phyloP scores from a whole-genome alignment of 2,888 invertebrate species.

The Timandra comae region DNA sequence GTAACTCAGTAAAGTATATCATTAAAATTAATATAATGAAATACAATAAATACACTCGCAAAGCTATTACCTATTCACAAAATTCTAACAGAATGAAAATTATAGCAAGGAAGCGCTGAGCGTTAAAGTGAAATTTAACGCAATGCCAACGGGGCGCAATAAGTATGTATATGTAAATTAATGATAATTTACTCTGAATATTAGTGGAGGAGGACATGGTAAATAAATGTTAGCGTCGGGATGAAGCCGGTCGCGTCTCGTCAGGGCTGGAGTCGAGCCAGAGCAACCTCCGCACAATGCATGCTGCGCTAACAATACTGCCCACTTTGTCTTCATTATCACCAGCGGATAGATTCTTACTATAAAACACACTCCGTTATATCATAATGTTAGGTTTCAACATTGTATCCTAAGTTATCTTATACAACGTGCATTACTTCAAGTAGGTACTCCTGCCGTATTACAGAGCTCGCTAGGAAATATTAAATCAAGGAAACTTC shows the following conservation, averaged over 20 bases:
- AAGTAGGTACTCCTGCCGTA: too few species aligned
- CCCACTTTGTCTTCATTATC: conserved; percentile 48
- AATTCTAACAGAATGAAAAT: conserved; percentile 14
- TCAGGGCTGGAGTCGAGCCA: conserved; percentile 37
- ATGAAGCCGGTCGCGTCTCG: conserved; percentile 21
- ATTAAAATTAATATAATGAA: too few species aligned
- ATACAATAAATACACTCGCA: too few species aligned
- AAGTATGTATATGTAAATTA: conserved; percentile 30
- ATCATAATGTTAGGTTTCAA: too few species aligned
- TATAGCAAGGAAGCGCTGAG: conserved; percentile 13
- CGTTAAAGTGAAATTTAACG: conserved; percentile 17
- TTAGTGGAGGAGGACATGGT: conserved; percentile 31
- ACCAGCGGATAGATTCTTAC: conserved; percentile 14
- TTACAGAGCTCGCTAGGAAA: too few species aligned
- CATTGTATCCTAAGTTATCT: too few species aligned
- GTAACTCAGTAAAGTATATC: too few species aligned
- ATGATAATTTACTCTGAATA: conserved; percentile 33
- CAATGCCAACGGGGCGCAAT: conserved; percentile 25
- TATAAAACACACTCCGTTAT: conserved; percentile 9
- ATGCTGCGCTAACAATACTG: conserved; percentile 32
- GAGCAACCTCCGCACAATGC: conserved; percentile 22
- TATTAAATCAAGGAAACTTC: too few species aligned
- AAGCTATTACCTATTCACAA: conserved; percentile 9
- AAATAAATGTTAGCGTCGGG: conserved; percentile 36
- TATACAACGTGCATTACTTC: too few species aligned